These are phyloP conservation scores for Strix uralensis DNA, from an alignment of 2,113 vertebrate species.

Conservation along the genomic window DNA sequence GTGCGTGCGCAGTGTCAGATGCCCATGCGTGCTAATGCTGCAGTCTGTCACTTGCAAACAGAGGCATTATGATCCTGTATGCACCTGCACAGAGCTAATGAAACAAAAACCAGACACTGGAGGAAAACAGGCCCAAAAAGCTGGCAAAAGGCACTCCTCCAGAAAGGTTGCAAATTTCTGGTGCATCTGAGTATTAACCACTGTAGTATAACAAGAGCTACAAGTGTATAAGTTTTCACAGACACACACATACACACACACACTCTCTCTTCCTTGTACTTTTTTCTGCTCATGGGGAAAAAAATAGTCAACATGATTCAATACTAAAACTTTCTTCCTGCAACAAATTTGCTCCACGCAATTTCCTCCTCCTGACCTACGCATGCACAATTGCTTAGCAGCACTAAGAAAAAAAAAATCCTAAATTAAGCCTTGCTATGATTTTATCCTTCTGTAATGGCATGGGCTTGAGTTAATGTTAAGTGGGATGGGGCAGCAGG, in stretches of 20 bases:
- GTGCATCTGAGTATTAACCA: neutral
- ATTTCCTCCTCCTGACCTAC: neutral
- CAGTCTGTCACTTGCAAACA: neutral
- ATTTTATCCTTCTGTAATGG: constrained; percentile 50
- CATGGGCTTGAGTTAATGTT: constrained; percentile 51
- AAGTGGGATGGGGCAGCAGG: constrained; percentile 47
- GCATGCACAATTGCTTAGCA: neutral
- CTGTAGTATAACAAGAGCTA: neutral
- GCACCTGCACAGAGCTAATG: neutral
- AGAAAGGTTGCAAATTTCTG: neutral
- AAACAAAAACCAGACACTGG: neutral
- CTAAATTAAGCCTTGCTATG: constrained; percentile 8
- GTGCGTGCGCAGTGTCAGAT: neutral
- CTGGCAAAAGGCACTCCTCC: neutral
- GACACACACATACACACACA: neutral
- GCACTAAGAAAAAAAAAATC: neutral
- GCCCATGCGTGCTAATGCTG: neutral
- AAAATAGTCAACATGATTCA: neutral
- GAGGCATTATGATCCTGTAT: neutral
- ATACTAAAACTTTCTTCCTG: neutral
- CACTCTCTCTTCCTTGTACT: neutral
- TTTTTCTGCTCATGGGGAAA: neutral
- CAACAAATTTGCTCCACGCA: neutral
- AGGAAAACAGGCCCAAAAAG: neutral
- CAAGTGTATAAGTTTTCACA: neutral